These are phyloP conservation scores for Pangasius mekongensis DNA, from an alignment of 2,797 vertebrate species.

Conservation along the genomic window DNA sequence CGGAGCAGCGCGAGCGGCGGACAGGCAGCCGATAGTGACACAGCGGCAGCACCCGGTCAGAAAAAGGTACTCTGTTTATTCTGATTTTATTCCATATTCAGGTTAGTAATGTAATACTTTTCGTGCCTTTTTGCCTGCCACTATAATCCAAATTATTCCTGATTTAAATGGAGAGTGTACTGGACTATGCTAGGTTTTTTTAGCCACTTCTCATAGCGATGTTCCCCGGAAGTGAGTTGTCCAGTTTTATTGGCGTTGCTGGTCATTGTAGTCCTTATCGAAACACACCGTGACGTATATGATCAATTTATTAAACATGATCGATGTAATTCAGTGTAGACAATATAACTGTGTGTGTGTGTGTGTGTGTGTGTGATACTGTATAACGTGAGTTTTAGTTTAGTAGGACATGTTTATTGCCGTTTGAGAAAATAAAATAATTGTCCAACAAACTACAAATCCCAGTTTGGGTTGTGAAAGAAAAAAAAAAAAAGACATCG, in stretches of 20 bases:
- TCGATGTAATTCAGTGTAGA: not conserved
- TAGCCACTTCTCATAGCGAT: not conserved
- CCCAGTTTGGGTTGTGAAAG: not conserved
- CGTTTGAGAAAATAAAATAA: not conserved
- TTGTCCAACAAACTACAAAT: conserved; percentile 2
- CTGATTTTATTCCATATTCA: no score
- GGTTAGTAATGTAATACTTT: accelerated
- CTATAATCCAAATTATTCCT: not conserved
- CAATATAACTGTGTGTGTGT: not conserved
- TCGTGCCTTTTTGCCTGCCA: not conserved
- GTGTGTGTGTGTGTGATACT: not conserved
- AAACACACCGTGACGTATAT: not conserved
- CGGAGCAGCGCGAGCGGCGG: conserved; percentile 64
- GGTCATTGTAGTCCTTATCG: conserved; percentile 73
- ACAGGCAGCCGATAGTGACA: conserved; percentile 78
- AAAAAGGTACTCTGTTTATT: conserved; percentile 34
- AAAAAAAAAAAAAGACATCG: not conserved
- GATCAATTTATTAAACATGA: not conserved
- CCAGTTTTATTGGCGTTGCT: conserved; percentile 53
- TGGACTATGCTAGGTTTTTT: conserved; percentile 17
- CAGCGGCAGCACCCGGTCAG: conserved; percentile 80
- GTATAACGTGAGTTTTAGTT: not conserved
- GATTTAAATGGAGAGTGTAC: not conserved
- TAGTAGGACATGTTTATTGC: not conserved
- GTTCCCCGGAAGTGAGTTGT: conserved; percentile 83